Conservation (phyloP, 2,888 invertebrate species). For the Brachycybe producta region DNA sequence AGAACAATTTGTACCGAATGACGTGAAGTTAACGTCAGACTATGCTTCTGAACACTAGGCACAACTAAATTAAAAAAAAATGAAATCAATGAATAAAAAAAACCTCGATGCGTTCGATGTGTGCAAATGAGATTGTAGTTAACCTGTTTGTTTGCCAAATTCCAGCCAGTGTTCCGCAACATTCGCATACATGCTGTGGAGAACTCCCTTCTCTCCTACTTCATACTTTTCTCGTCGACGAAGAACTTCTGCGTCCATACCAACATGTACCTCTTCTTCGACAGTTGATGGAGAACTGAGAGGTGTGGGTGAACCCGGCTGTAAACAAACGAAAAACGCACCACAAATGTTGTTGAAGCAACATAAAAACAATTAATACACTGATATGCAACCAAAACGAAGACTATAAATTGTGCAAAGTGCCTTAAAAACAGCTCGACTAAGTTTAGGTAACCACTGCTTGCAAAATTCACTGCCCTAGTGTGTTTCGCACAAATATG, state of each 20-base stretch:
- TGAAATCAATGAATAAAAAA: neutral
- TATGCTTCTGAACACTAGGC: constrained; percentile 46
- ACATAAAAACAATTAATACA: no score
- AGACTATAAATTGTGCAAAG: no score
- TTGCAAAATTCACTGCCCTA: no score
- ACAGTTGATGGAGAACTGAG: neutral
- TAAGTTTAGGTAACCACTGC: no score
- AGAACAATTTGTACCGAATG: constrained; percentile 37
- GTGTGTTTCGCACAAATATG: no score
- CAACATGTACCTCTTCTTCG: constrained; percentile 9
- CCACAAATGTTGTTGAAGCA: no score
- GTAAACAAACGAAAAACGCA: no score
- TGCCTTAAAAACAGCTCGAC: no score
- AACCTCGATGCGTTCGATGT: no score
- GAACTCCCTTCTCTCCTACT: constrained; percentile 41
- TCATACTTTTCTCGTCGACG: constrained; percentile 31
- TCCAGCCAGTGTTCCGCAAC: constrained; percentile 47
- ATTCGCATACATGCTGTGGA: constrained; percentile 43
- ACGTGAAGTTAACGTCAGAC: constrained; percentile 32
- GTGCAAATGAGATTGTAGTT: no score
- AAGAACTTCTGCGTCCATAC: constrained; percentile 13
- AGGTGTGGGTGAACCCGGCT: constrained; percentile 3
- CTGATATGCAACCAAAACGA: no score
- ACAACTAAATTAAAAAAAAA: constrained; percentile 36
- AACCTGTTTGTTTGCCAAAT: constrained; percentile 38